A percentile compares a stretch with the other conserved stretches of the same genome.
Conservation (phyloP, 2,888 invertebrate species). For the Lumbricus terrestris region DNA sequence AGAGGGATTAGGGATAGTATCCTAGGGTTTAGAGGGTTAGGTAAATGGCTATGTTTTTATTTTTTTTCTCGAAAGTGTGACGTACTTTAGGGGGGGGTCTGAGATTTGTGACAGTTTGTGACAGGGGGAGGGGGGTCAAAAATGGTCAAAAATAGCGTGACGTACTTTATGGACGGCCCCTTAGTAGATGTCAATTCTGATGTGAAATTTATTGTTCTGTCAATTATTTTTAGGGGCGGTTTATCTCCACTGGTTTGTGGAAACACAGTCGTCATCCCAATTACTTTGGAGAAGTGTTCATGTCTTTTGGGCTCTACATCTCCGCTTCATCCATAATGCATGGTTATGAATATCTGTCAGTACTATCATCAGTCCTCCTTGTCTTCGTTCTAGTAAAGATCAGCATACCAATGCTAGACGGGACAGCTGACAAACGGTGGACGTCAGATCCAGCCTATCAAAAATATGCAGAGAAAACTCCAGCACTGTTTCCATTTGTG, state of each 20-base stretch:
- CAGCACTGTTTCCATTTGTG: neutral
- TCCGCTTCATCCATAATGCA: conserved; percentile 46
- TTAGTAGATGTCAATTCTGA: neutral
- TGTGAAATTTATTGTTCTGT: neutral
- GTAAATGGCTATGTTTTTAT: too few species aligned
- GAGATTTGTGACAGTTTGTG: too few species aligned
- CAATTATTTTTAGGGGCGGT: conserved; percentile 45
- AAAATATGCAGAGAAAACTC: neutral
- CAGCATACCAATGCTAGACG: neutral
- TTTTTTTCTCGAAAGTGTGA: too few species aligned
- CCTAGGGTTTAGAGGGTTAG: too few species aligned
- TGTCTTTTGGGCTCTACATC: conserved; percentile 54
- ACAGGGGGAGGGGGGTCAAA: too few species aligned
- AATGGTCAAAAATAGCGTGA: too few species aligned
- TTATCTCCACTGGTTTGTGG: conserved; percentile 54
- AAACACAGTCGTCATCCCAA: conserved; percentile 54
- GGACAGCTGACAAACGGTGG: neutral
- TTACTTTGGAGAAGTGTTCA: conserved; percentile 56
- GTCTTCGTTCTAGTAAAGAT: conserved; percentile 54
- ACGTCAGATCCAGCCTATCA: conserved; percentile 6
- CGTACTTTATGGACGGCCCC: too few species aligned
- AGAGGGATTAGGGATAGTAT: too few species aligned
- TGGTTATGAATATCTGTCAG: conserved; percentile 42
- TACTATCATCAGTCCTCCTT: conserved; percentile 55
- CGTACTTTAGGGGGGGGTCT: too few species aligned